A percentile compares a stretch with the other conserved stretches of the same genome.
These are phyloP conservation scores for Notiomystis cincta DNA, from an alignment of 2,113 vertebrate species.

Conservation along the genomic window DNA sequence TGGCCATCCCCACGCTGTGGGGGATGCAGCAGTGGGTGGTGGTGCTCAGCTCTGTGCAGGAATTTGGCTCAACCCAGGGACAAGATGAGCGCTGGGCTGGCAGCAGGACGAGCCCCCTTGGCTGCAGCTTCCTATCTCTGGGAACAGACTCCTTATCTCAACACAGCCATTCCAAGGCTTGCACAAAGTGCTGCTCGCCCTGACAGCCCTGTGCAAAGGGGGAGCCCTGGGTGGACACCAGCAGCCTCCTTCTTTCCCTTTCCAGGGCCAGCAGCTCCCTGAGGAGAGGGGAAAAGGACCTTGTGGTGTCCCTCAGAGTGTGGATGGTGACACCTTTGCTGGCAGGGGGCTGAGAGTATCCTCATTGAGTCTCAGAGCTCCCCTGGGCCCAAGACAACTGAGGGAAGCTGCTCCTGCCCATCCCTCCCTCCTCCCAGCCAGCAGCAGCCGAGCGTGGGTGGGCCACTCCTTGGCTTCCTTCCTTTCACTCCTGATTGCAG, in stretches of 20 bases:
- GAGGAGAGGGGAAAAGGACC: not conserved
- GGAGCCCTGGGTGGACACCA: not conserved
- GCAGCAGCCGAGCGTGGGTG: rapidly evolving
- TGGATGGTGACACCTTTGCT: not conserved
- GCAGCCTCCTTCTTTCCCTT: not conserved
- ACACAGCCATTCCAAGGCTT: not conserved
- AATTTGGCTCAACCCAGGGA: not conserved
- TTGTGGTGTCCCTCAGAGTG: not conserved
- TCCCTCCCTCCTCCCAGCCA: not conserved
- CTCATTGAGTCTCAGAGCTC: not conserved
- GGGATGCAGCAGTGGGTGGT: not conserved
- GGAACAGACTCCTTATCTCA: conserved; percentile 13
- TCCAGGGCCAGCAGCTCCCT: not conserved
- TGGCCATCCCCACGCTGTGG: rapidly evolving
- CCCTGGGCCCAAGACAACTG: not conserved
- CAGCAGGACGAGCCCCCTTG: rapidly evolving
- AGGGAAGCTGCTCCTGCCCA: not conserved
- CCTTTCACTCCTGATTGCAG: not conserved
- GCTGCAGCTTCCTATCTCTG: not conserved
- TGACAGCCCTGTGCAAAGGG: not conserved
- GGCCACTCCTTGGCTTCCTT: not conserved
- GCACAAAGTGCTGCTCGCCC: rapidly evolving
- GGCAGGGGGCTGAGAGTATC: not conserved
- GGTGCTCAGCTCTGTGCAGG: not conserved
- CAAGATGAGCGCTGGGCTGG: not conserved